Conservation (phyloP, 2,888 invertebrate genomes). For the Drosophila nigricruria region DNA sequence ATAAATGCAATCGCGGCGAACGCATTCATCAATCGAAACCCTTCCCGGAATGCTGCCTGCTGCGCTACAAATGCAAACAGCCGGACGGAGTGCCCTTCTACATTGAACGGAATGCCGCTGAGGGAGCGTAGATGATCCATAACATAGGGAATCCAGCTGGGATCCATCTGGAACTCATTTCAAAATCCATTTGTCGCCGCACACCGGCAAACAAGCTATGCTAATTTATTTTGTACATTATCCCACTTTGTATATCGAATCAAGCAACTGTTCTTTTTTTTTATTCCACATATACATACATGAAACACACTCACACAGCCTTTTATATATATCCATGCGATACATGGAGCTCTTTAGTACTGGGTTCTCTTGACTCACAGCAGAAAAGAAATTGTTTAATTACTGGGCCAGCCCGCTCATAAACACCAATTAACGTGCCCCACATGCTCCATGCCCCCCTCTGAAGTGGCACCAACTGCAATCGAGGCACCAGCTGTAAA, state of each 20-base stretch:
- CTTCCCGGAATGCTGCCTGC: conserved; percentile 82
- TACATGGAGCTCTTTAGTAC: background rate
- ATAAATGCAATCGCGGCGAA: conserved; percentile 82
- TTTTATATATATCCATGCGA: background rate
- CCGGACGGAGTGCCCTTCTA: conserved; percentile 75
- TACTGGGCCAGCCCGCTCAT: conserved; percentile 71
- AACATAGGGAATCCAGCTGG: background rate
- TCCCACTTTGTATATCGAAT: conserved; percentile 43
- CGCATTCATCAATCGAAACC: conserved; percentile 76
- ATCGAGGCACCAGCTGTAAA: conserved; percentile 6
- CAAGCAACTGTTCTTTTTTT: conserved; percentile 47
- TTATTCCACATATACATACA: conserved; percentile 14
- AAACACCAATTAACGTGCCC: conserved; percentile 73
- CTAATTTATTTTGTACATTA: conserved; percentile 60
- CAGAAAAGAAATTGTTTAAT: conserved; percentile 62
- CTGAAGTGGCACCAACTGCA: conserved; percentile 24
- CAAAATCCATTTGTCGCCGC: conserved; percentile 5
- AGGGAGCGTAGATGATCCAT: conserved; percentile 27
- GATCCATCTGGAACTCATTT: background rate
- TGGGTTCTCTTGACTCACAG: conserved; percentile 20
- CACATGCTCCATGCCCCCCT: conserved; percentile 8
- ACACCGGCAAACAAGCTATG: conserved; percentile 31
- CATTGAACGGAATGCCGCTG: conserved; percentile 72
- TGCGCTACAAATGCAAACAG: conserved; percentile 82
- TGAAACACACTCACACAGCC: background rate